Evolutionary conservation across 2,888 invertebrate species (phyloP), one percentile per base, ranked within the genome.

Genomic region (Drosophila flavopinicola): DNA sequence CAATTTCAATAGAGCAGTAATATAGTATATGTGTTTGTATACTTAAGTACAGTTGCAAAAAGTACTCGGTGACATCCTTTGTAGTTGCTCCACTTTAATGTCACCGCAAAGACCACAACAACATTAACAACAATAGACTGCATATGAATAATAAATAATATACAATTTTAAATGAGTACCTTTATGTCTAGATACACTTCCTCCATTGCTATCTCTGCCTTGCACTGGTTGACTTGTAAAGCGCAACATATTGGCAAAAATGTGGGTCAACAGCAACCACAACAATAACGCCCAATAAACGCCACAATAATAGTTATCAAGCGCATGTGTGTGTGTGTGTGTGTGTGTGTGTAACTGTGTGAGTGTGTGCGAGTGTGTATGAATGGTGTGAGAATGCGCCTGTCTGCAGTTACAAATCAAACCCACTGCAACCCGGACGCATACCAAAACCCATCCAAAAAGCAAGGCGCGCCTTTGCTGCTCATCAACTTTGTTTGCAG

Each of bases 251-350:
- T 80, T 84, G 86, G 80, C 80, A 56, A 60, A 84, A 86, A 82
- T 71, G 85, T 82, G 82, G 87, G 87, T 86, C 80, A 82, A 84
- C 76, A 68, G 61, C 72, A 64, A 63, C 71, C 78, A 58, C 78
- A 66, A 74, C 82, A 86, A 82, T 80, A 77, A 80, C 65, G 71
- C 68, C 66, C 85, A 86, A 84, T 84, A 86, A 86, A 86, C 54
- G 70, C 70, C 70, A 70, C 67, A 79, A 85, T 76, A 68, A 84
- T 70, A 60, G 70, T 48, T 75, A 59, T 66, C 41, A 58, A 52
- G 30, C 51, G 41, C 45, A 66, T 25, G 29, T 15, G n/a, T 35
- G 44, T 52, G 27, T 27, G 27, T 41, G 41, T 25, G n/a, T 48
- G 27, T 42, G 10, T 17, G 20, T 44, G 38, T 20, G 39, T 44